Conservation (phyloP, 2,797 vertebrate genomes). For the Notolepis coatsorum region DNA sequence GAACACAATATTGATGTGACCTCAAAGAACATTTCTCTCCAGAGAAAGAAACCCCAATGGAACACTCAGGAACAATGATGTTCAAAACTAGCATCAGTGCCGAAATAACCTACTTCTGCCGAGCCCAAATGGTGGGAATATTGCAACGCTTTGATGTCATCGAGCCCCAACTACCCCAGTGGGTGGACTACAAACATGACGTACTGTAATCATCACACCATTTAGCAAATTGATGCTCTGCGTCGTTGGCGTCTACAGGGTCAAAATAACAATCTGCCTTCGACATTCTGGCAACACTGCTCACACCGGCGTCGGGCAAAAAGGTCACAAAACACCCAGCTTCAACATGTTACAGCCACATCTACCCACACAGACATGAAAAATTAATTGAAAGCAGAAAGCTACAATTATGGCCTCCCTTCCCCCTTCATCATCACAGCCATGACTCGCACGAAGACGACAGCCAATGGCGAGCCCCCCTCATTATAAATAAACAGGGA, state of each 20-base stretch:
- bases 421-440: conserved; percentile 56
- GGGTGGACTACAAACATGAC: conserved; percentile 29
- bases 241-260: conserved; percentile 26
- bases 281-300: conserved; percentile 51
- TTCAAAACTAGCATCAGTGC: background rate
- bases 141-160: conserved; percentile 11
- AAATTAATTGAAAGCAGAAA: conserved; percentile 52
- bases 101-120: background rate
- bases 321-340: conserved; percentile 39
- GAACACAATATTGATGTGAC: background rate
- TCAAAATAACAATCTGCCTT: conserved; percentile 29
- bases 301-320: conserved; percentile 35
- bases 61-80: background rate
- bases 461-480: conserved; percentile 50
- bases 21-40: conserved; percentile 4
- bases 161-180: conserved; percentile 24
- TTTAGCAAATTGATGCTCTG: conserved; percentile 31
- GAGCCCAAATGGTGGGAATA: background rate
- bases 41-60: background rate
- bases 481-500: conserved; percentile 66
- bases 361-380: conserved; percentile 43
- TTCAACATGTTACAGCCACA: conserved; percentile 45
- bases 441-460: conserved; percentile 43
- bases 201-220: conserved; percentile 36
- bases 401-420: conserved; percentile 65